Base-by-base conservation (phyloP, 92 coral and sea anemone species). In the Epizoanthus ramosus region DNA sequence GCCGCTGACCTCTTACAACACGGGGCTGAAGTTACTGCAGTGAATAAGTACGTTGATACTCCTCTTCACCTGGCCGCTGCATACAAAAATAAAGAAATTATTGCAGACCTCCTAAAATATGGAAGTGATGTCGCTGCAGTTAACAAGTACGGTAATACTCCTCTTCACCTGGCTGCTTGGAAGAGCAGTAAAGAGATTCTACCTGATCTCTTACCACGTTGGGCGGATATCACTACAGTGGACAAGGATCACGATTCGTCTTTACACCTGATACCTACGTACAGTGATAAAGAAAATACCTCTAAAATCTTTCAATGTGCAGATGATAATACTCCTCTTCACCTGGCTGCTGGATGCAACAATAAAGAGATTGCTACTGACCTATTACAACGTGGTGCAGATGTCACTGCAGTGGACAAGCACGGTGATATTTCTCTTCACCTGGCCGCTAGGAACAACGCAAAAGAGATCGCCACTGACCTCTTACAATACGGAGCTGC, bases 191-290 rank as follows among this genome's bases (percentile, higher is more conserved):
- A 17, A 60, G 21, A 60, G 21, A 1, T 60, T 60, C 28, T 18
- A 60, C 21, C 65, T 60, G 65, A 31, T 9, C 33, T 84, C n/a
- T 13, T 84, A 22, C 31, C 23, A 28, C 25, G 66, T 10, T 82
- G 76, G 23, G 53, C 45, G 3, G 24, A 84, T 31, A 33, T 33
- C 8, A 66, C 74, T 64, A 73, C 87, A 35, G 75, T 84, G 23
- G 87, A 84, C 79, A 61, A 84, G 64, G 23, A 75, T 7, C 69
- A 74, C 3, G 3, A 57, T 21, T 74, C 88, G 8, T 74, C 88
- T 41, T 68, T 84, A 12, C 83, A 75, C 25, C 35, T 81, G 17
- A 77, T 77, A 0, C 4, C 57, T 17, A 53, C 57, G 21, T 8
- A n/a, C 28, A 57, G 58, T 8, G 73, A 56, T 17, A 19, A 74